These are phyloP conservation scores for Sinonovacula constricta DNA, from an alignment of 1,140 invertebrate species.

Conservation along the genomic window DNA sequence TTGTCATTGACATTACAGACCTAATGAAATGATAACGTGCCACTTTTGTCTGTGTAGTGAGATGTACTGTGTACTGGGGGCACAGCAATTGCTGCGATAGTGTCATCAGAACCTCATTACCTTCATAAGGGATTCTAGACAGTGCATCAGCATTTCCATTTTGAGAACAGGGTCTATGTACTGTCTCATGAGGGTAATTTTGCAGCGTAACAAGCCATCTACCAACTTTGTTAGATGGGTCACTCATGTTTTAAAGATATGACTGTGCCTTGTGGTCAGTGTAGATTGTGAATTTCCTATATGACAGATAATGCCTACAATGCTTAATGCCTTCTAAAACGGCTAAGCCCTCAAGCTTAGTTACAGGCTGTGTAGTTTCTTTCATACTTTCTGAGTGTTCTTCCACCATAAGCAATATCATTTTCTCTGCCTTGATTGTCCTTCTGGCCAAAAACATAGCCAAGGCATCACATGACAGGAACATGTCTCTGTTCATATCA, in stretches of 20 bases:
- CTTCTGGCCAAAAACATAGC: conserved; percentile 50
- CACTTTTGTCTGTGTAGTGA: no score
- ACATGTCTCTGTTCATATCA: conserved; percentile 47
- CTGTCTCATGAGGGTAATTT: conserved; percentile 7
- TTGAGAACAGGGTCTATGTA: neutral
- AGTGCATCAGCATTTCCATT: conserved; percentile 25
- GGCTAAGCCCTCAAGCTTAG: no score
- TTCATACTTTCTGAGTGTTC: conserved; percentile 38
- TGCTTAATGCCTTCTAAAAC: conserved; percentile 28
- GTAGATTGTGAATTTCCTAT: conserved; percentile 17
- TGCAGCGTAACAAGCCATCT: conserved; percentile 46
- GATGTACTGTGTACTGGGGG: no score
- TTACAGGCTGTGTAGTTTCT: conserved; percentile 45
- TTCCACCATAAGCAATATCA: conserved; percentile 54
- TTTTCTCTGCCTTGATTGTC: conserved; percentile 33
- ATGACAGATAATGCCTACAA: conserved; percentile 33
- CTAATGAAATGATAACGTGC: no score
- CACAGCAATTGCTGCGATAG: no score
- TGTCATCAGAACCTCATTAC: no score
- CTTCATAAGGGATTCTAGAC: neutral
- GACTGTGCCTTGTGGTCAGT: conserved; percentile 42
- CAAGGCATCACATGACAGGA: conserved; percentile 57
- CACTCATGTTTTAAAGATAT: conserved; percentile 31
- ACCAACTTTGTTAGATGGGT: neutral
- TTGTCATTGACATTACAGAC: no score